Percentiles rank a stretch among this genome's conserved stretches.
phyloP scores from a whole-genome alignment of 2,888 invertebrate species.

The Pristionchus entomophagus region DNA sequence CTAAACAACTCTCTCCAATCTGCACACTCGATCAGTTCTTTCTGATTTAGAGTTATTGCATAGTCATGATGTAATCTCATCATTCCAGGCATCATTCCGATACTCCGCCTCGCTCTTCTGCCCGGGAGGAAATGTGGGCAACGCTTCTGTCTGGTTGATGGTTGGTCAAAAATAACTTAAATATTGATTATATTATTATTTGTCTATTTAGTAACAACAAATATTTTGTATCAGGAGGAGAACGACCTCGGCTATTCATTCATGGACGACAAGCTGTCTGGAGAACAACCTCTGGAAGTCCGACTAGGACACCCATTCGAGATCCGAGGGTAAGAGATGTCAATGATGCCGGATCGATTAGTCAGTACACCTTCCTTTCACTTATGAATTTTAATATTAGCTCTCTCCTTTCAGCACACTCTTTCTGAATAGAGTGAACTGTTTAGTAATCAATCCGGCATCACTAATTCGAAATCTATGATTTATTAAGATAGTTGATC shows the following conservation, averaged over 20 bases:
- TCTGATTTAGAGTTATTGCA: neutral
- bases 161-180: too few relatives aligned
- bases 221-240: neutral
- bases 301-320: neutral
- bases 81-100: neutral
- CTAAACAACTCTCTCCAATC: too few relatives aligned
- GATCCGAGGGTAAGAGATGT: neutral
- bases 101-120: conserved; percentile 6
- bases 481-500: neutral
- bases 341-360: too few relatives aligned
- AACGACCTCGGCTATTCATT: neutral
- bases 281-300: neutral
- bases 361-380: too few relatives aligned
- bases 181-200: too few relatives aligned
- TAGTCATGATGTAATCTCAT: neutral
- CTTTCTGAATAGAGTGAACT: too few relatives aligned
- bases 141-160: neutral
- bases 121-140: conserved; percentile 11
- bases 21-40: neutral
- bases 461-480: neutral
- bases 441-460: too few relatives aligned
- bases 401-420: too few relatives aligned
- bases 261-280: neutral
- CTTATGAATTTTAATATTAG: neutral
- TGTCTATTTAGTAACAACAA: too few relatives aligned